phyloP scores from a whole-genome alignment of 2,113 vertebrate species.

The Oryzias curvinotus region DNA sequence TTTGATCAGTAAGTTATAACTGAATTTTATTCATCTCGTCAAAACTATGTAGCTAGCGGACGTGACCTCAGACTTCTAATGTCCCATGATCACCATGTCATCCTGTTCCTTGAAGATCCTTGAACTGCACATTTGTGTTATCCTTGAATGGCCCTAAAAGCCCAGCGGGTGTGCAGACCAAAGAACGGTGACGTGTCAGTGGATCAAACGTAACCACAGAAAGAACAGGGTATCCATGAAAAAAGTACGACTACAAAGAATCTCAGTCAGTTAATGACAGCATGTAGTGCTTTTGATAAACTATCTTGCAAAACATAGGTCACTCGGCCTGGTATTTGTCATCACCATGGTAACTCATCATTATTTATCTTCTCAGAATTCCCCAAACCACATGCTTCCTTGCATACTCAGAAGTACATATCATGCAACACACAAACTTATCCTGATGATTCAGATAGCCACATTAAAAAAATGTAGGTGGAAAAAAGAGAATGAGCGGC shows the following conservation, averaged over 20 bases:
- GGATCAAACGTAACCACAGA: constrained; percentile 27
- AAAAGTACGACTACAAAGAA: constrained; percentile 43
- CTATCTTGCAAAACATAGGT: constrained; percentile 52
- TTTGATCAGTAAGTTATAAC: constrained; percentile 35
- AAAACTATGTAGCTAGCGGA: background rate
- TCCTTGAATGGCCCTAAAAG: constrained; percentile 1
- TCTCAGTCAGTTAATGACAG: constrained; percentile 34
- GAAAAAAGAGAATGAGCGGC: constrained; percentile 72
- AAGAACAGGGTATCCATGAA: constrained; percentile 37
- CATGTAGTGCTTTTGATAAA: constrained; percentile 30
- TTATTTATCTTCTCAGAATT: constrained; percentile 67
- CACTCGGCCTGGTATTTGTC: constrained; percentile 45
- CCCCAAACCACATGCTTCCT: constrained; percentile 45
- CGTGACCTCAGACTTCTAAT: background rate
- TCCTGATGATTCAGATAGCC: constrained; percentile 62
- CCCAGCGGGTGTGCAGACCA: constrained; percentile 16
- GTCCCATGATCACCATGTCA: constrained; percentile 13
- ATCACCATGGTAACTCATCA: constrained; percentile 72
- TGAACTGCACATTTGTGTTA: constrained; percentile 5
- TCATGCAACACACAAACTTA: constrained; percentile 13
- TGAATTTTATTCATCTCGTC: constrained; percentile 21
- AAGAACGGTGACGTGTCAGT: constrained; percentile 27
- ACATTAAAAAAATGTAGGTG: constrained; percentile 60
- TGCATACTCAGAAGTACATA: constrained; percentile 18
- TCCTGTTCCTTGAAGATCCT: background rate